Evolutionary conservation across 1,140 invertebrate species (phyloP), one percentile per base, ranked within the genome.

Genomic region (Periplaneta americana): DNA sequence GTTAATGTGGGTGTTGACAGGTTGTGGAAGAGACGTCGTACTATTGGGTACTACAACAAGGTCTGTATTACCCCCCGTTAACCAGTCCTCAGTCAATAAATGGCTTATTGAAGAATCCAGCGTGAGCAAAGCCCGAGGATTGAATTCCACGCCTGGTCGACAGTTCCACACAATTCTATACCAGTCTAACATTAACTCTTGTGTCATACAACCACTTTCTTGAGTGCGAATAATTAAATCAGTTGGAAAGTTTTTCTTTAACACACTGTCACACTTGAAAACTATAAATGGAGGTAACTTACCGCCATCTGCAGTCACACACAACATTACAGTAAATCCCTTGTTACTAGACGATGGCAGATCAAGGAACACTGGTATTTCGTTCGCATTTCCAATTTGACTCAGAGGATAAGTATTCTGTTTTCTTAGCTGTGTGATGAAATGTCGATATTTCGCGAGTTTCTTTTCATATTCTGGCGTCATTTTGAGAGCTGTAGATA

Each of bases 11-110:
- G 28, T 66, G 48, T 66, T 28, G 6, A 66, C 82, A 22, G 85
- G 85, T 37, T 88, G 86, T 6, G 86, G 79, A 18, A 84, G 81
- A 15, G 36, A 78, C 18, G 83, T 86, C 34, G 84, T 82, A 15
- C 83, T 83, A 36, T 80, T 84, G 9, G 85, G 84, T 15, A 85
- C 80, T 10, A 82, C 37, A 28, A 82, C 57, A 31, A 82, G 75
- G 77, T 82, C 82, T 18, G 82, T 39, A 22, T 82, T 82, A 9
- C 28, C 5, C 33, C 39, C 57, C 33, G 74, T 36, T 15, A 82
- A 33, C 31, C 39, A 33, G 31, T 76, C 79, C 33, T 36, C 66
- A 39, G 28, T 79, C 33, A 74, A 76, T 15, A 80, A 33, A 33
- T 82, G 79, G 31, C 82, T 74, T 35, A 34, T n/a, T 28, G 75